Evolutionary conservation across 92 coral and sea anemone species (phyloP), one percentile per base, ranked within the genome.

Genomic region (Palythoa grandiflora): DNA sequence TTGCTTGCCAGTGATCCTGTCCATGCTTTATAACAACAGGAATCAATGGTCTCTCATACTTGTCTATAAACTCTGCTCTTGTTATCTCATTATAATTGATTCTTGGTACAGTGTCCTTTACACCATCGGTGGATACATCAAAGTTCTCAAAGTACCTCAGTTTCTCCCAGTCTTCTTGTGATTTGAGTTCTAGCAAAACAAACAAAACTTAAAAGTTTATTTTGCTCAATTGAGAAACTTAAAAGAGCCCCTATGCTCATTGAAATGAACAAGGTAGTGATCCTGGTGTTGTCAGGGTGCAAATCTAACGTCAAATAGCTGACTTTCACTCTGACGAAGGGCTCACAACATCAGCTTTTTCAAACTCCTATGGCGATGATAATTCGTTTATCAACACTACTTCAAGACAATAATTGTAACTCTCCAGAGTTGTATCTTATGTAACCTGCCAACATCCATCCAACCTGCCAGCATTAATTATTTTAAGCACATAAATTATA

Each of bases 21-120:
- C 93, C 91, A 88, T 97, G 94, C 2, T 97, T 95, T 70, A 97
- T 86, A 12, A 97, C 99, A 17, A 97, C 97, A 44, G 99, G 99
- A 15, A 90, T 88, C 87, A 96, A 87, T 7, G 97, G 99, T 73
- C 92, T 88, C 65, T 97, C 99, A 85, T 85, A 97, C 65, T 89
- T 92, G 51, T 97, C 97, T 48, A 95, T 89, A 90, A 97, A 97
- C 78, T 97, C 99, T 63, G 93, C 89, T 66, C 90, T 90, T 8
- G 99, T 93, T 59, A 90, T 89, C 60, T 93, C 93, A 39, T 92
- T 86, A 68, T 90, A 94, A 79, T 94, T 95, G 19, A 92, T 89
- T 68, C 97, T 88, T 20, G 92, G 89, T 1, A 94, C 89, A 83
- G 88, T 95, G 85, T 97, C 99, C 75, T 83, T 90, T 50, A 95